Percentiles rank a stretch among this genome's conserved stretches.
Evolutionary conservation across 1,140 invertebrate species (phyloP).

Genomic region (Drosophila oshimai): DNA sequence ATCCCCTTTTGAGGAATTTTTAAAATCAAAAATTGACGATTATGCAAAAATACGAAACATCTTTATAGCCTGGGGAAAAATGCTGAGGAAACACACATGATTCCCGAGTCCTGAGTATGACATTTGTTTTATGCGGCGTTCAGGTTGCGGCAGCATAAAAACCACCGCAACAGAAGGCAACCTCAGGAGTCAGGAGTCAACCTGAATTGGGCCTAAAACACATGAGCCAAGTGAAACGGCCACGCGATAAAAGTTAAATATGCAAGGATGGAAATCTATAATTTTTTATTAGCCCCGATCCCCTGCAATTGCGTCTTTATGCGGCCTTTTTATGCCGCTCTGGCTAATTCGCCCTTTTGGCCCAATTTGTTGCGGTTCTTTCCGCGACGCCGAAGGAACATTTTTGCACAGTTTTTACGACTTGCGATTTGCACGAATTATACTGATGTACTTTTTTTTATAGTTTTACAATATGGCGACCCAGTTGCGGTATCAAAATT

Average conservation of each 20-base stretch:
- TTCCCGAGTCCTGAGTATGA: slow-evolving; percentile 69
- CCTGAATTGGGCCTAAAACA: slow-evolving; percentile 42
- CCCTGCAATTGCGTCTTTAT: slow-evolving; percentile 61
- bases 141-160: slow-evolving; percentile 69
- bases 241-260: slow-evolving; percentile 75
- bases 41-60: slow-evolving; percentile 77
- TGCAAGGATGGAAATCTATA: slow-evolving; percentile 80
- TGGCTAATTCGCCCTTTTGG: slow-evolving; percentile 57
- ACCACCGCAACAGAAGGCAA: slow-evolving; percentile 39
- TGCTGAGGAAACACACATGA: slow-evolving; percentile 33
- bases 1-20: slow-evolving; percentile 41
- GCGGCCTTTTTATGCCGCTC: slow-evolving; percentile 57
- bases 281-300: slow-evolving; percentile 69
- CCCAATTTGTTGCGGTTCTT: slow-evolving; percentile 74
- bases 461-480: slow-evolving; percentile 79
- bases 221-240: slow-evolving; percentile 50
- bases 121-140: slow-evolving; percentile 74
- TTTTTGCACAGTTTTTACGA: slow-evolving; percentile 74
- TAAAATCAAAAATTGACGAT: slow-evolving; percentile 80
- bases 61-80: slow-evolving; percentile 31
- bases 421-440: slow-evolving; percentile 75
- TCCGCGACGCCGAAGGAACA: slow-evolving; percentile 19
- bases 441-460: slow-evolving; percentile 58
- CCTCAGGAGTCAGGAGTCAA: background rate
- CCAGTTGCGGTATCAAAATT: slow-evolving; percentile 49